Base-by-base conservation (phyloP, 2,797 vertebrate species). In the Danionella dracula region DNA sequence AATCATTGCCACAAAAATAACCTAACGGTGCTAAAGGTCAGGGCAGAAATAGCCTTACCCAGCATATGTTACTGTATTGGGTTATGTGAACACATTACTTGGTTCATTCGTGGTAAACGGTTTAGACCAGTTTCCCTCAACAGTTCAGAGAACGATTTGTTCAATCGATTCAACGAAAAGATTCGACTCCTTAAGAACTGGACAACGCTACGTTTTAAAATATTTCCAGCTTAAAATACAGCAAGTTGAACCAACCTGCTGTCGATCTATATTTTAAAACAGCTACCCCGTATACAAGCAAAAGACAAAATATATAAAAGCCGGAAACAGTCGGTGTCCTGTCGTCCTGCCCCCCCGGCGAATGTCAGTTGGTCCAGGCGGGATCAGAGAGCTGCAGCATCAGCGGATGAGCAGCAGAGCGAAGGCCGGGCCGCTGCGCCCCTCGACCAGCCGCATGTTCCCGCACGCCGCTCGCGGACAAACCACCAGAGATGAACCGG, bases 361-460 rank as follows among this genome's bases (percentile, higher is more conserved):
- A 53, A 34, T 63, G 48, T 50, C 51, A 44, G 41, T 50, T 63
- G 38, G 62, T 69, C 56, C 74, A 69, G 53, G 40, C 66, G 49
- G 66, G 67, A 73, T 63, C 60, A 67, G 51, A 73, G 58, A 66
- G 57, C 70, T 65, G 74, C 57, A 60, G 67, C 69, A 69, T 73
- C 68, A 73, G 58, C 51, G 60, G 68, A 73, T 61, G 68, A 55
- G 45, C 46, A 58, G 40, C 23, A 35, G 50, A 71, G 48, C 34
- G 29, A 55, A 66, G 68, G 69, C 75, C 75, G 67, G 68, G 45
- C 60, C 48, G 60, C 53, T 57, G 68, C 68, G 68, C 68, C 55
- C 61, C 68, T 65, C 51, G 44, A 58, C 35, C 53, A 66, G 68
- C 68, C 62, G 60, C 37, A 35, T 58, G 60, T 44, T 58, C 8